Percentiles rank a stretch among this genome's conserved stretches.
Evolutionary conservation across 2,888 invertebrate species (phyloP).

Genomic region (Tigriopus californicus): DNA sequence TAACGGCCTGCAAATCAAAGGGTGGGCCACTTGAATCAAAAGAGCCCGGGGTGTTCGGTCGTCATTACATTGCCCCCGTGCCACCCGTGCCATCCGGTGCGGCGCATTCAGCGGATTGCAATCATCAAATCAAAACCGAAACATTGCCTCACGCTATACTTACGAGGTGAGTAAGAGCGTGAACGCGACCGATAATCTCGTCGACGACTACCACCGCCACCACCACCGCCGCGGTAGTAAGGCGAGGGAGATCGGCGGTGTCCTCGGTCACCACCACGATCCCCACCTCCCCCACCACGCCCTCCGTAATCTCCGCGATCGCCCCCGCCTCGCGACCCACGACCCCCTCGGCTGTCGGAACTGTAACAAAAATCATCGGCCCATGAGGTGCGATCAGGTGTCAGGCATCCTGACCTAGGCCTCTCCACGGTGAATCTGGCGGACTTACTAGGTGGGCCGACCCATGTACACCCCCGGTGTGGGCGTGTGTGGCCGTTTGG

Average conservation of each 20-base stretch:
- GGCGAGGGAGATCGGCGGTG: conserved; percentile 17
- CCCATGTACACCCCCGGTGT: conserved; percentile 96
- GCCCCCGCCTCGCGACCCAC: conserved; percentile 19
- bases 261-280: conserved; percentile 12
- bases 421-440: too few species aligned
- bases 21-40: too few species aligned
- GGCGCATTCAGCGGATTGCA: too few species aligned
- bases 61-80: too few species aligned
- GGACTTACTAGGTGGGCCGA: conserved; percentile 55
- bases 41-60: too few species aligned
- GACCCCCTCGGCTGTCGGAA: conserved; percentile 24
- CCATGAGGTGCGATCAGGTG: too few species aligned
- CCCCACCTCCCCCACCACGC: conserved; percentile 10
- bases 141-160: conserved; percentile 30
- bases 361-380: conserved; percentile 12
- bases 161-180: conserved; percentile 57
- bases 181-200: conserved; percentile 56
- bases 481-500: conserved; percentile 85
- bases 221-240: conserved; percentile 16
- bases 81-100: too few species aligned
- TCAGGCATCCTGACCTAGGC: too few species aligned
- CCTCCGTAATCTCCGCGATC: conserved; percentile 18
- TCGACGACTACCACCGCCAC: conserved; percentile 26
- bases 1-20: too few species aligned
- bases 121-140: too few species aligned